phyloP scores from a whole-genome alignment of 2,797 vertebrate species.

The Danio kyathit region DNA sequence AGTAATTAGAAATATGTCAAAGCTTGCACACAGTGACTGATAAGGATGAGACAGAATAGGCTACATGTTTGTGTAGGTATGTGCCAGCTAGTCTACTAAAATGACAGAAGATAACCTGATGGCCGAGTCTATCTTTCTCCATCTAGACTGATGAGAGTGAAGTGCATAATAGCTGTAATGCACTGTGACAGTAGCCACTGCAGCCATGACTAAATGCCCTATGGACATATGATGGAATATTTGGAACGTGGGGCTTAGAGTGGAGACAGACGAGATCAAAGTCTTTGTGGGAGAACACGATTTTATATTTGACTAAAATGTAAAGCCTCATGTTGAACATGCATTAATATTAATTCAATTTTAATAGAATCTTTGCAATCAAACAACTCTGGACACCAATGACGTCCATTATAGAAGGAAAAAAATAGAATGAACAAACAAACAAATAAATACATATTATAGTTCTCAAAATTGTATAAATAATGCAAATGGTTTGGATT shows the following conservation, averaged over 20 bases:
- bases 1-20: slow-evolving; percentile 64
- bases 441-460: too few relatives aligned
- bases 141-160: slow-evolving; percentile 15
- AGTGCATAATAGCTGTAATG: background rate
- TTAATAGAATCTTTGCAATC: too few relatives aligned
- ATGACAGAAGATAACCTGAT: slow-evolving; percentile 36
- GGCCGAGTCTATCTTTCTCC: background rate
- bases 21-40: slow-evolving; percentile 38
- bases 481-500: too few relatives aligned
- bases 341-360: too few relatives aligned
- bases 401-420: too few relatives aligned
- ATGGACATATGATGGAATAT: background rate
- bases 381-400: too few relatives aligned
- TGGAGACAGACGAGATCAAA: background rate
- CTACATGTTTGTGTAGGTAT: slow-evolving; percentile 20
- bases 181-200: background rate
- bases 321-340: too few relatives aligned
- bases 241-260: background rate
- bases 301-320: background rate
- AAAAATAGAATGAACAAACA: too few relatives aligned
- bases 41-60: slow-evolving; percentile 28
- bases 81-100: background rate
- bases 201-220: background rate
- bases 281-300: background rate
- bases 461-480: too few relatives aligned